A percentile compares a stretch with the other conserved stretches of the same genome.
These are phyloP conservation scores for Amyelois transitella DNA, from an alignment of 1,140 invertebrate species.

Conservation along the genomic window DNA sequence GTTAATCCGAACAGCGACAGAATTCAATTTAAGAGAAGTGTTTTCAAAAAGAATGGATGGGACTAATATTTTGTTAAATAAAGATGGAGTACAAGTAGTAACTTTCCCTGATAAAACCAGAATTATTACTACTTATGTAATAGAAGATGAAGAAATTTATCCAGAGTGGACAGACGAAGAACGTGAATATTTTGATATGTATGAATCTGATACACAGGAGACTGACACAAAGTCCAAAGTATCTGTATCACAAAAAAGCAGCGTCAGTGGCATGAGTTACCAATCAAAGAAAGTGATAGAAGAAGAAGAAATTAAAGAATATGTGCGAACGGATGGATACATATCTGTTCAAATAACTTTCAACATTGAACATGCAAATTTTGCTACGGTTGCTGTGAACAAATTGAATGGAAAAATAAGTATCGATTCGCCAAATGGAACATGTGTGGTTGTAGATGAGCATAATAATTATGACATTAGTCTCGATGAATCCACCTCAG, in stretches of 20 bases:
- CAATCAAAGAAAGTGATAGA: conserved; percentile 23
- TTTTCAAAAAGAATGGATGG: conserved; percentile 74
- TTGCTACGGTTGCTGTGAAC: conserved; percentile 70
- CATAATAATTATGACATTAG: conserved; percentile 42
- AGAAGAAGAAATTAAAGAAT: conserved; percentile 19
- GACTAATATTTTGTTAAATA: conserved; percentile 69
- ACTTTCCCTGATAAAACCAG: conserved; percentile 70
- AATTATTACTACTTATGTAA: conserved; percentile 61
- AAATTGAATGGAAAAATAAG: conserved; percentile 43
- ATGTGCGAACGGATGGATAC: conserved; percentile 54
- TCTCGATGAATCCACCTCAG: conserved; percentile 38
- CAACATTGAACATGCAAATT: conserved; percentile 73
- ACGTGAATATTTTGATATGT: conserved; percentile 35
- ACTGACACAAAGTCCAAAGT: conserved; percentile 30
- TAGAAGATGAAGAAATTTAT: conserved; percentile 62
- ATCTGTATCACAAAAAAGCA: conserved; percentile 39
- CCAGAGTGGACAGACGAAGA: conserved; percentile 57
- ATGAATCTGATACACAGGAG: conserved; percentile 22
- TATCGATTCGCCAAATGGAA: conserved; percentile 51
- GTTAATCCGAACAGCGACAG: conserved; percentile 64
- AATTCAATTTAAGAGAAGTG: conserved; percentile 73
- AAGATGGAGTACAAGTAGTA: conserved; percentile 66
- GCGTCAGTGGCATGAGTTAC: conserved; percentile 17
- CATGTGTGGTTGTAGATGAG: conserved; percentile 33
- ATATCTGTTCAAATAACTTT: conserved; percentile 67